Percentiles rank a stretch among this genome's conserved stretches.
Evolutionary conservation across 2,888 invertebrate genomes (phyloP).

Genomic region (Epistrophe grossulariae): DNA sequence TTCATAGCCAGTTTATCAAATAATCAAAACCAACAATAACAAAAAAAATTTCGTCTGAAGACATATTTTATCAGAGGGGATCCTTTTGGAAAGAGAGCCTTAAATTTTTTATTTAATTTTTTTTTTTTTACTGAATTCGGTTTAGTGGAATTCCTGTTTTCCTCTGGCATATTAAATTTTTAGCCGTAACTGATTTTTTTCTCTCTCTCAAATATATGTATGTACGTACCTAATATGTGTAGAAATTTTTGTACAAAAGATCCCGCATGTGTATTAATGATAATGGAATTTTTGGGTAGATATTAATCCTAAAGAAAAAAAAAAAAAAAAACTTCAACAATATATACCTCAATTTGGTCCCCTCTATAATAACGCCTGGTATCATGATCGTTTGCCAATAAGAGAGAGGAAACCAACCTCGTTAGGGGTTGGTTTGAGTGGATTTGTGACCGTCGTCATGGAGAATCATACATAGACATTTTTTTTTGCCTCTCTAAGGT

Average conservation of each 20-base stretch:
- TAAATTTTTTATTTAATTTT: conserved; percentile 4
- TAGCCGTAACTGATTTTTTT: conserved; percentile 35
- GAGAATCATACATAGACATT: conserved; percentile 1
- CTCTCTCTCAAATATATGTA: not conserved
- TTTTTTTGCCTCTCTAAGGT: not conserved
- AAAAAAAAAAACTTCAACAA: conserved; percentile 11
- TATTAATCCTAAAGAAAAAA: conserved; percentile 9
- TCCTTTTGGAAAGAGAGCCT: conserved; percentile 17
- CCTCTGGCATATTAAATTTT: conserved; percentile 48
- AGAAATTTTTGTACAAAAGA: conserved; percentile 30
- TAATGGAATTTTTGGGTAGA: conserved; percentile 40
- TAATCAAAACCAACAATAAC: conserved; percentile 23
- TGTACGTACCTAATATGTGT: not conserved
- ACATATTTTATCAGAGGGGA: conserved; percentile 30
- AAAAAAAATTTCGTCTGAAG: conserved; percentile 39
- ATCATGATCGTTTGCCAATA: conserved; percentile 58
- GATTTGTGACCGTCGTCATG: conserved; percentile 51
- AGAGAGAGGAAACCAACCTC: conserved; percentile 31
- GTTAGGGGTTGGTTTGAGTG: conserved; percentile 54
- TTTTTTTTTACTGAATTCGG: conserved; percentile 1
- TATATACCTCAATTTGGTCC: not conserved
- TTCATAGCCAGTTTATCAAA: conserved; percentile 41
- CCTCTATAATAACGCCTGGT: not conserved
- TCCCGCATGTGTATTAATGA: conserved; percentile 46
- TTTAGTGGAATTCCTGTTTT: conserved; percentile 43